Evolutionary conservation across 2,888 invertebrate genomes (phyloP), one percentile per base, ranked within the genome.

Genomic region (Magallana nippona): DNA sequence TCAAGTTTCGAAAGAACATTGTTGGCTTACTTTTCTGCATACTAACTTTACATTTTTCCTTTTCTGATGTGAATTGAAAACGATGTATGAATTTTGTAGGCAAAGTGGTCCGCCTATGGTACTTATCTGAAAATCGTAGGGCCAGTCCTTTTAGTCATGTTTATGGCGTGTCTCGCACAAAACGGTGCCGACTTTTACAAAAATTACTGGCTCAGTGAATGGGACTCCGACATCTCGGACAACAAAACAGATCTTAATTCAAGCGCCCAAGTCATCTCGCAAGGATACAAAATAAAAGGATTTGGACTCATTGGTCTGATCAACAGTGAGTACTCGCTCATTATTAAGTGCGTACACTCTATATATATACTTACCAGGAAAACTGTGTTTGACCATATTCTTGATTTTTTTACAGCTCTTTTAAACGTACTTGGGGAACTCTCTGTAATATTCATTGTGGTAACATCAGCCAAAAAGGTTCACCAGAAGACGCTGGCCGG

Each of bases 201-300:
- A 85, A 89, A 94, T 71, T 71, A 71, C 27, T 94, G 94, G 94
- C 92, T 94, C 44, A 93, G 92, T 87, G 92, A 92, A 55, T 94
- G 94, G 94, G 93, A 93, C 85, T 91, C 93, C 79, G 93, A 93
- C 44, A 77, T 32, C 10, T 27, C 32, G n/a, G 56, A 77, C 15
- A 57, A 57, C 19, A 15, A 57, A 10, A 57, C 71, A 15, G 15
- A 22, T 8, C 13, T 10, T 27, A 71, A 71, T 71, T 13, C 22
- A 32, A 27, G 11, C 32, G 2, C 3, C 11, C 71, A 71, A 71
- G 27, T 27, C 17, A 27, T 32, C 13, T 15, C 27, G 10, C 27
- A 71, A 71, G 32, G 15, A 32, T 71, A 71, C 32, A 71, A 15
- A 27, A 22, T 71, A 13, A 71, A 22, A 8, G 27, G 22, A 71